Evolutionary conservation across 2,797 vertebrate genomes (phyloP), one percentile per base, ranked within the genome.

Genomic region (Oreochromis grahami): DNA sequence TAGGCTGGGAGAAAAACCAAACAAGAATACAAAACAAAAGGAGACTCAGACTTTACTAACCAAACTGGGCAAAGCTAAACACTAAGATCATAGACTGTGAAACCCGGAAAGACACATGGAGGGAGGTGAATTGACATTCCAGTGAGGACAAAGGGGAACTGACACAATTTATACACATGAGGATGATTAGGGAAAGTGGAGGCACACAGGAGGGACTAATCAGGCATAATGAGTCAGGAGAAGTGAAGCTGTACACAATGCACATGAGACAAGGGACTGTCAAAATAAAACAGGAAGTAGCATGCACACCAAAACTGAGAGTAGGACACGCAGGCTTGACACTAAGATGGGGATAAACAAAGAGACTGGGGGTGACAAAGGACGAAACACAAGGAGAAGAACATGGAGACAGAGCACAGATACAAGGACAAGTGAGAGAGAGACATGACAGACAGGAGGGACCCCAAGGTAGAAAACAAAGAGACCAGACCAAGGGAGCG

Each of bases 171-270:
- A 1, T 60, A n/a, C 56, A 60, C 9, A 60, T 60, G 32, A 12
- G 32, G 32, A 34, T 60, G 56, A 60, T 60, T 36, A 36, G 17
- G 32, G 17, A 60, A 60, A 60, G 9, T 4, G 56, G 9, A 60
- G 17, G 56, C 56, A 19, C 29, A 60, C 17, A 34, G 56, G 56
- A 60, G 17, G 32, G 56, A 34, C 17, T 34, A 19, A 60, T 19
- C 17, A 0, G 56, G 29, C 0, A 12, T 60, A n/a, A 36, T 34
- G 19, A 36, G 1, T 12, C 32, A n/a, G 17, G 6, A 32, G 17
- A 34, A 60, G 34, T 5, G 3, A 60, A 60, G 9, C 56, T 60
- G 56, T 34, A 60, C 56, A n/a, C 56, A 11, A 34, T 60, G 29
- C 56, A 34, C 17, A n/a, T 60, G 56, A 19, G 17, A 19, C 17